Evolutionary conservation across 2,797 vertebrate genomes (phyloP).

Genomic region (Hippoglossus hippoglossus): DNA sequence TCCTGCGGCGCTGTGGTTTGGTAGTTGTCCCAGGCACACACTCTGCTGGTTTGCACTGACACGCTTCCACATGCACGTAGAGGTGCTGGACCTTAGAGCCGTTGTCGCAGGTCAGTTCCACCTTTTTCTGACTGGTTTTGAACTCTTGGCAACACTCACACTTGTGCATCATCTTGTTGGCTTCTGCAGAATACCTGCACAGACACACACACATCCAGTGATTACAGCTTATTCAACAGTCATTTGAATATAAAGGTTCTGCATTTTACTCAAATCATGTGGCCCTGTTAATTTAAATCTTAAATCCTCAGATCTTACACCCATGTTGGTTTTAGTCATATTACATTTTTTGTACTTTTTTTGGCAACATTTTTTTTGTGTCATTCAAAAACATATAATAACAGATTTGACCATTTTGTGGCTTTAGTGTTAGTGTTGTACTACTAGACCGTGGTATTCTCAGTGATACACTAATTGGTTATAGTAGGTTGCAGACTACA

Average conservation of each 20-base stretch:
- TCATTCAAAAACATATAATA: too few relatives aligned
- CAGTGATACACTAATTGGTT: too few relatives aligned
- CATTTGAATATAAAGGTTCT: background rate
- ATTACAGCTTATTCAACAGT: background rate
- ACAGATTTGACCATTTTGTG: too few relatives aligned
- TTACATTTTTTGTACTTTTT: too few relatives aligned
- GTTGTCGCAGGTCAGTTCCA: conserved; percentile 81
- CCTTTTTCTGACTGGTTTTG: conserved; percentile 70
- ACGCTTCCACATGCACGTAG: conserved; percentile 83
- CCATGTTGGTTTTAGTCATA: background rate
- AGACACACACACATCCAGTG: conserved; percentile 11
- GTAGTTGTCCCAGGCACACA: background rate
- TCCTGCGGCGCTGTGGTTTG: conserved; percentile 29
- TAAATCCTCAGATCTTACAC: background rate
- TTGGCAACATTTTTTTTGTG: too few relatives aligned
- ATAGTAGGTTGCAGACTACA: too few relatives aligned
- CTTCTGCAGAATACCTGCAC: conserved; percentile 87
- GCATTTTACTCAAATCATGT: background rate
- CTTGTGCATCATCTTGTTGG: conserved; percentile 78
- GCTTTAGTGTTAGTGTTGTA: too few relatives aligned
- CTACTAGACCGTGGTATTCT: too few relatives aligned
- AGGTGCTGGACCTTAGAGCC: conserved; percentile 72
- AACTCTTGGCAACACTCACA: conserved; percentile 91
- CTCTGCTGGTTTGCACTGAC: conserved; percentile 75
- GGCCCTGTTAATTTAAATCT: background rate